Evolutionary conservation across 2,113 vertebrate species (phyloP).

Genomic region (Symphodus melops): DNA sequence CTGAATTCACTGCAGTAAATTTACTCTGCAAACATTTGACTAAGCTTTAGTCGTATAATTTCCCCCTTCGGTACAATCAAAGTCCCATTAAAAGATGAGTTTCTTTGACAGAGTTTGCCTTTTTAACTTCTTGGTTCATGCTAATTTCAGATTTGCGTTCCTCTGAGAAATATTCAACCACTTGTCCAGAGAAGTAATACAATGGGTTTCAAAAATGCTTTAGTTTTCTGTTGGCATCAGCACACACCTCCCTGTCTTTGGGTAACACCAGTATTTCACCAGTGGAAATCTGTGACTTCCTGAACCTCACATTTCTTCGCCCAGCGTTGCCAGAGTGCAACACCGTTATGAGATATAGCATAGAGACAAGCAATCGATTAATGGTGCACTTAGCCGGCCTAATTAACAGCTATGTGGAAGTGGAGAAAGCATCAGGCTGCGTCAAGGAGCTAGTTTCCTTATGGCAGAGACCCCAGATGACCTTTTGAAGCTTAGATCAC

Average conservation of each 20-base stretch:
- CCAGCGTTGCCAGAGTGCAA: slow-evolving; percentile 57
- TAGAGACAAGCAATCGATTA: slow-evolving; percentile 83
- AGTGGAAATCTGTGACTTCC: slow-evolving; percentile 65
- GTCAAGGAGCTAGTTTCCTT: slow-evolving; percentile 60
- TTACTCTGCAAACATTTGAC: no score
- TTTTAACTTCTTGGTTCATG: not conserved
- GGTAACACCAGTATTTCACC: slow-evolving; percentile 48
- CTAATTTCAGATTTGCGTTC: not conserved
- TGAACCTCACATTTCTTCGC: slow-evolving; percentile 75
- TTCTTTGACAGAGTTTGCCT: not conserved
- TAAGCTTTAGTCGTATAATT: no score
- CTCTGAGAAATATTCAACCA: slow-evolving; percentile 2
- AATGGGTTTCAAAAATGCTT: slow-evolving; percentile 6
- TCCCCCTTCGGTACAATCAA: not conserved
- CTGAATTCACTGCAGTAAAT: no score
- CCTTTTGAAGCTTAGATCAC: slow-evolving; percentile 62
- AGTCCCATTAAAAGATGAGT: not conserved
- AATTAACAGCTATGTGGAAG: slow-evolving; percentile 82
- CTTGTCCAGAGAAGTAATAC: slow-evolving; percentile 7
- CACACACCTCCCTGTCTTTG: slow-evolving; percentile 10
- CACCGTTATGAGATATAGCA: slow-evolving; percentile 79
- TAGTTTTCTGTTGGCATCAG: slow-evolving; percentile 18
- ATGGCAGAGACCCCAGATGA: slow-evolving; percentile 61
- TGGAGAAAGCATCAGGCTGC: slow-evolving; percentile 67
- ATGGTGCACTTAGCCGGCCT: slow-evolving; percentile 83